Evolutionary conservation across 2,888 invertebrate species (phyloP).

Genomic region (Zootermopsis nevadensis): DNA sequence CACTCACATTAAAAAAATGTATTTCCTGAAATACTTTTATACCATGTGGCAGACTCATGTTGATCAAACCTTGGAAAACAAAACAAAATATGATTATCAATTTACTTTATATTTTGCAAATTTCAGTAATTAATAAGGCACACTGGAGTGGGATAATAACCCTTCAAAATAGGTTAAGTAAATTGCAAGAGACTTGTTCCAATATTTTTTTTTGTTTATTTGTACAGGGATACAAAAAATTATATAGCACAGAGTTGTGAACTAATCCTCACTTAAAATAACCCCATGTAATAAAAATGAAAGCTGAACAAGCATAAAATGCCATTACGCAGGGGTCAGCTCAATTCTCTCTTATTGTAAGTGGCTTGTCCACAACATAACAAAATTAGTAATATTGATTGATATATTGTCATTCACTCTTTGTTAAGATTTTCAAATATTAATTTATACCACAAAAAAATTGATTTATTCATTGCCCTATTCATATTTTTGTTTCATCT

Average conservation of each 20-base stretch:
- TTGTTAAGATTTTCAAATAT: constrained; percentile 23
- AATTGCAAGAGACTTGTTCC: neutral
- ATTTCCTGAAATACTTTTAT: too few relatives aligned
- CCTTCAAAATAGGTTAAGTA: too few relatives aligned
- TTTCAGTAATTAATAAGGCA: too few relatives aligned
- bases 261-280: constrained; percentile 37
- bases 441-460: constrained; percentile 20
- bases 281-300: constrained; percentile 41
- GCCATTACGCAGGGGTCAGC: constrained; percentile 24
- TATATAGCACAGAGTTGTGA: constrained; percentile 41
- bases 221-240: constrained; percentile 47
- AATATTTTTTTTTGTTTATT: constrained; percentile 39
- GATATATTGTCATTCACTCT: constrained; percentile 44
- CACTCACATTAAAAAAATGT: too few relatives aligned
- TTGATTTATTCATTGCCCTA: constrained; percentile 35
- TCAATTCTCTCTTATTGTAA: neutral
- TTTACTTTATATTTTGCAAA: too few relatives aligned
- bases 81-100: too few relatives aligned
- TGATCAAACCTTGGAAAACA: too few relatives aligned
- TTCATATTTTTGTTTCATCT: constrained; percentile 26
- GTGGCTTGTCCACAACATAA: constrained; percentile 15
- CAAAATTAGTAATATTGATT: constrained; percentile 22
- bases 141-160: too few relatives aligned
- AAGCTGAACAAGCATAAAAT: constrained; percentile 32
- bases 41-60: too few relatives aligned